Evolutionary conservation across 1,140 invertebrate species (phyloP).

Genomic region (Ips typographus): DNA sequence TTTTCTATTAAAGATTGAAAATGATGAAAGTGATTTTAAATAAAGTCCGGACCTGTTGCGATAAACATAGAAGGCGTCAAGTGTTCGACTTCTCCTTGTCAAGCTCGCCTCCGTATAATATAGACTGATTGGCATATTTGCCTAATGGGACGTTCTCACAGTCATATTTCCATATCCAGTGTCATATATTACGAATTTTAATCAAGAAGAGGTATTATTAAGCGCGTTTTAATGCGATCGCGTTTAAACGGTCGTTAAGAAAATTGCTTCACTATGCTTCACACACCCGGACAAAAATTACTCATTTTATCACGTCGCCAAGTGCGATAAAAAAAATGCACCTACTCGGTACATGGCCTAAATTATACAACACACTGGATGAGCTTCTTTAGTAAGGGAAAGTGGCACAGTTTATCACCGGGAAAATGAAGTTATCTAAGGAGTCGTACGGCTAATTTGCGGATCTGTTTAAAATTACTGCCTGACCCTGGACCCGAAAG

Average conservation of each 20-base stretch:
- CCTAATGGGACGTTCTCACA: conserved; percentile 34
- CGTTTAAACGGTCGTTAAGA: conserved; percentile 30
- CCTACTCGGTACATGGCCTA: not conserved
- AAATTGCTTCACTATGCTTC: conserved; percentile 33
- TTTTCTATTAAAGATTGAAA: too few species aligned
- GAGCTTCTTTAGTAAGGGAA: too few species aligned
- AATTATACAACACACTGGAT: not conserved
- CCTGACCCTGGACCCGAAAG: conserved; percentile 31
- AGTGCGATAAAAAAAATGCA: not conserved
- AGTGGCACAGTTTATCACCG: conserved; percentile 12
- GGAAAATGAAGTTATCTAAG: conserved; percentile 34
- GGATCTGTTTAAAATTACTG: conserved; percentile 37
- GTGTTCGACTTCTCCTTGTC: not conserved
- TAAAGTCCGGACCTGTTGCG: too few species aligned
- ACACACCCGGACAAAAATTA: not conserved
- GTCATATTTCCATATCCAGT: conserved; percentile 30
- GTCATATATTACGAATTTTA: conserved; percentile 37
- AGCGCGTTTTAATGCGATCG: conserved; percentile 16
- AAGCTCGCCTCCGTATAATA: not conserved
- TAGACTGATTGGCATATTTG: conserved; percentile 29
- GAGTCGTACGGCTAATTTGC: conserved; percentile 29
- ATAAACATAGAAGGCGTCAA: too few species aligned
- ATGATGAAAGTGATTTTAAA: too few species aligned
- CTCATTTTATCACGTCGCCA: not conserved
- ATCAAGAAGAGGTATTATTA: conserved; percentile 34